Conservation (phyloP, 2,797 vertebrate genomes). For the Hephaestus fuliginosus region DNA sequence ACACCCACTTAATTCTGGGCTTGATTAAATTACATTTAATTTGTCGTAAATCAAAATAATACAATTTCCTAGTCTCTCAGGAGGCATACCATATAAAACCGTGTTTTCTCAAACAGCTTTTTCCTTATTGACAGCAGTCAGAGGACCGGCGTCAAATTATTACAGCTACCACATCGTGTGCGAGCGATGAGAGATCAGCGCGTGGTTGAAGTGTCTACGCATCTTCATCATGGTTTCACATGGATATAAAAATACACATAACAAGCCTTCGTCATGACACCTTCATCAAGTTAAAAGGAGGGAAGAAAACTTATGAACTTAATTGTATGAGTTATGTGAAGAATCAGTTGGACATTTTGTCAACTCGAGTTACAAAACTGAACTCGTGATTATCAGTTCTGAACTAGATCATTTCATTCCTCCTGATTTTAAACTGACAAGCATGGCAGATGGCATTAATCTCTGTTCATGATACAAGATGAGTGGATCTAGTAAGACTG, state of each 20-base stretch:
- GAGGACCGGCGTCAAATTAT: not conserved
- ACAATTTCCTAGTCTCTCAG: not conserved
- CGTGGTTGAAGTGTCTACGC: not conserved
- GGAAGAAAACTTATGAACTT: not conserved
- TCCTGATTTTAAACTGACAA: not conserved
- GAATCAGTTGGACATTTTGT: not conserved
- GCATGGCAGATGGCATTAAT: not conserved
- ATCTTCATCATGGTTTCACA: slow-evolving; percentile 3
- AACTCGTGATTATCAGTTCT: not conserved
- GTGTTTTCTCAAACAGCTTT: not conserved
- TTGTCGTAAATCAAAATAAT: not conserved
- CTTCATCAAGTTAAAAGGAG: not conserved
- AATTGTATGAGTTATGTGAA: not conserved
- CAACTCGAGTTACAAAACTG: not conserved
- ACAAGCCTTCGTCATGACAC: not conserved
- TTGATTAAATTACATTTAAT: not conserved
- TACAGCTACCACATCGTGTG: not conserved
- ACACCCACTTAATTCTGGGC: not conserved
- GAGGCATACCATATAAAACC: not conserved
- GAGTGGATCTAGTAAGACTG: not conserved
- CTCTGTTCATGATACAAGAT: not conserved
- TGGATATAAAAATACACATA: not conserved
- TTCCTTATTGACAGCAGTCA: not conserved
- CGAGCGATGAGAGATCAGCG: not conserved
- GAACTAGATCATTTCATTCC: not conserved